phyloP scores from a whole-genome alignment of 2,888 invertebrate genomes.

The Arrhopalites spinosus region DNA sequence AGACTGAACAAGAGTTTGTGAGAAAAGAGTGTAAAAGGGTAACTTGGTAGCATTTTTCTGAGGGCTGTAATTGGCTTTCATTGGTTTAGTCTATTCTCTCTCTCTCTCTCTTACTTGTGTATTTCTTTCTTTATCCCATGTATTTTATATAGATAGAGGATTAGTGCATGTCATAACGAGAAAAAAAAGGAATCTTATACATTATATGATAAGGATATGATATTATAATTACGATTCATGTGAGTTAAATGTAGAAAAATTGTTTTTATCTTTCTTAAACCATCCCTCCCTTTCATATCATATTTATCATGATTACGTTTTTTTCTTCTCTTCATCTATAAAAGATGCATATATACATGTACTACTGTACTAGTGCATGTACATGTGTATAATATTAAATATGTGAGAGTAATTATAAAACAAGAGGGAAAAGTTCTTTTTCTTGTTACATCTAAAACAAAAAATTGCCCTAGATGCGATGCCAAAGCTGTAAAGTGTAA shows the following conservation, averaged over 20 bases:
- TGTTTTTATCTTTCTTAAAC: conserved; percentile 3
- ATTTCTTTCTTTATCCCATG: not conserved
- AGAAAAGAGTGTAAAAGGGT: not conserved
- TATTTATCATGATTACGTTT: not conserved
- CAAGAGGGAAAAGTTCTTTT: not conserved
- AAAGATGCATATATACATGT: not conserved
- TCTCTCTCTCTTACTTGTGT: not conserved
- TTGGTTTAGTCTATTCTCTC: not conserved
- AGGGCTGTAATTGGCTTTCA: conserved; percentile 29
- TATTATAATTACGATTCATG: conserved; percentile 2
- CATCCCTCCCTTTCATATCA: not conserved
- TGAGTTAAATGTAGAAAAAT: not conserved
- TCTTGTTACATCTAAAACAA: not conserved
- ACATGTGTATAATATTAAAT: not conserved
- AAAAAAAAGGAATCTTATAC: too few species aligned
- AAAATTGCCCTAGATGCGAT: too few species aligned
- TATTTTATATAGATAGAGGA: too few species aligned
- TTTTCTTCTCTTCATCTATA: not conserved
- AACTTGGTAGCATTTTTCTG: conserved; percentile 27
- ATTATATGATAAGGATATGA: not conserved
- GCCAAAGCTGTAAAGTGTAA: too few species aligned
- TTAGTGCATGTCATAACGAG: too few species aligned
- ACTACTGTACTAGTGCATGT: not conserved
- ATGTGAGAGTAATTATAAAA: not conserved
- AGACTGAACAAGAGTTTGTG: not conserved